Evolutionary conservation across 1,140 invertebrate species (phyloP).

Genomic region (Drosophila watanabei): DNA sequence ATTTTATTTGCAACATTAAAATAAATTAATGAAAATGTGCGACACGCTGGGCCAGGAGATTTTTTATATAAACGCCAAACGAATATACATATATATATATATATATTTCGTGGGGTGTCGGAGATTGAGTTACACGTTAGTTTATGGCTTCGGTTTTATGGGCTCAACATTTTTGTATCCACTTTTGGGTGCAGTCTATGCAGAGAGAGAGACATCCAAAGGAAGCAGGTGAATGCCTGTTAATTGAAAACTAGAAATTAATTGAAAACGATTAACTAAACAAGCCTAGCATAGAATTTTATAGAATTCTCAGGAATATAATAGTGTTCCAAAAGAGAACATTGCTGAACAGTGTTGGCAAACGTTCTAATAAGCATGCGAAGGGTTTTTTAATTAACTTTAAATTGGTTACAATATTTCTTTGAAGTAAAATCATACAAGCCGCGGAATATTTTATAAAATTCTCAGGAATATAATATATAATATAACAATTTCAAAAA

Average conservation of each 20-base stretch:
- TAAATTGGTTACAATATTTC: background rate
- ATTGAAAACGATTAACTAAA: background rate
- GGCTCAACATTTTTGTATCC: background rate
- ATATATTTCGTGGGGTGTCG: background rate
- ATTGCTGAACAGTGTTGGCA: background rate
- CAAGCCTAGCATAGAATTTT: background rate
- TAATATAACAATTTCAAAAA: too few species aligned
- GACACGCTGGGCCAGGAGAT: conserved; percentile 52
- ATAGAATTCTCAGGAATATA: background rate
- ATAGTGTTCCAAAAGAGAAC: too few species aligned
- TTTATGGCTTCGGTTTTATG: background rate
- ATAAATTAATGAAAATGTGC: conserved; percentile 72
- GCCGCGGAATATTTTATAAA: too few species aligned
- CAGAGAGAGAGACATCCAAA: background rate
- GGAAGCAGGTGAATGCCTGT: background rate
- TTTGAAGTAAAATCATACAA: background rate
- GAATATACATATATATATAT: conserved; percentile 8
- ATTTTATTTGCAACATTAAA: conserved; percentile 47
- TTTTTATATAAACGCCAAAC: conserved; percentile 17
- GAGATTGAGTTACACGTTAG: background rate
- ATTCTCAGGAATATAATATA: too few species aligned
- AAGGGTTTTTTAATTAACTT: too few species aligned
- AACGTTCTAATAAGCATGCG: background rate
- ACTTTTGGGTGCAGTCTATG: background rate
- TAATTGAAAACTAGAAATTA: background rate